A percentile compares a stretch with the other conserved stretches of the same genome.
phyloP scores from a whole-genome alignment of 2,113 vertebrate species.

The Holacanthus passer region DNA sequence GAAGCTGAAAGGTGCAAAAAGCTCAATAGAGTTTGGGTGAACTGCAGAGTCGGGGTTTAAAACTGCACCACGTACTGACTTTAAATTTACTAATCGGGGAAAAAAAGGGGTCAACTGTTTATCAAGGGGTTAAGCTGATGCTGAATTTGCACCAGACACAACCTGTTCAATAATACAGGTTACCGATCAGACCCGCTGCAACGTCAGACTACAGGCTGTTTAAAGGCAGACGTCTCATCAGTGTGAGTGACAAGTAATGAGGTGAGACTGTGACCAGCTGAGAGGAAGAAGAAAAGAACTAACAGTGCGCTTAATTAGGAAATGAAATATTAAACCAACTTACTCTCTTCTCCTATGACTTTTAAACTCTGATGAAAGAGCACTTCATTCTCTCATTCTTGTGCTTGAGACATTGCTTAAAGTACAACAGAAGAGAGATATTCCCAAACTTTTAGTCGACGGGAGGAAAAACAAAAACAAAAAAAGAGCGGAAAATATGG shows the following conservation, averaged over 20 bases:
- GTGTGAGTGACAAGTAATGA: conserved; percentile 44
- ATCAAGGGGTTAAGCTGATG: conserved; percentile 3
- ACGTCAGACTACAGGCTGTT: conserved; percentile 50
- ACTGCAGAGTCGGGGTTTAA: background rate
- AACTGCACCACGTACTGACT: background rate
- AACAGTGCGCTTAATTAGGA: conserved; percentile 25
- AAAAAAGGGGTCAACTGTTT: background rate
- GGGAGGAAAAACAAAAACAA: background rate
- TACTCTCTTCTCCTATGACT: conserved; percentile 15
- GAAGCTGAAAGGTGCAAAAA: no score
- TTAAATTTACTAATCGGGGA: background rate
- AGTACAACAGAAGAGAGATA: background rate
- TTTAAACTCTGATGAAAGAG: conserved; percentile 13
- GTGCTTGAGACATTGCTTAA: background rate
- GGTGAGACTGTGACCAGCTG: conserved; percentile 29
- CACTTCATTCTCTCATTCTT: background rate
- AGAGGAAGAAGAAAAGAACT: conserved; percentile 17
- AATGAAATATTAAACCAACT: conserved; percentile 31
- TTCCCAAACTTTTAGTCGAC: background rate
- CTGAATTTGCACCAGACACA: conserved; percentile 44
- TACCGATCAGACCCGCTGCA: conserved; percentile 32
- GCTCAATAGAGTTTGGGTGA: background rate
- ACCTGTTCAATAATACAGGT: conserved; percentile 62
- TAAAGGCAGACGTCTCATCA: conserved; percentile 40
- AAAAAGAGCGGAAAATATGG: background rate